A percentile compares a stretch with the other conserved stretches of the same genome.
Conservation (phyloP, 2,797 vertebrate genomes). For the Pagetopsis macropterus region DNA sequence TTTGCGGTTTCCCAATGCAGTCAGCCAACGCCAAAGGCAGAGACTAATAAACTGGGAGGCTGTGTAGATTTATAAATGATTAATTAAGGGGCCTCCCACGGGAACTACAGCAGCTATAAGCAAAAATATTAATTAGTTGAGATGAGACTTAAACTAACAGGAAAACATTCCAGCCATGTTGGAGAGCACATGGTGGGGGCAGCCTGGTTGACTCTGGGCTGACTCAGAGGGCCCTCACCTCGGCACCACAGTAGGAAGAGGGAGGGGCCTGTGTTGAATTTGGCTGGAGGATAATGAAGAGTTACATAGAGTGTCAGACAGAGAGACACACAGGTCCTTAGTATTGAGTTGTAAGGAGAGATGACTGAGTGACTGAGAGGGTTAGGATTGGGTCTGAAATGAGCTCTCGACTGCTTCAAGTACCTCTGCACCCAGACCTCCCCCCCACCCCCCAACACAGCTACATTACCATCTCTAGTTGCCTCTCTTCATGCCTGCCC, state of each 20-base stretch:
- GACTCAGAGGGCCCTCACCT: conserved; percentile 73
- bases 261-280: conserved; percentile 69
- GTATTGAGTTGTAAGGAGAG: conserved; percentile 78
- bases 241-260: conserved; percentile 53
- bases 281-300: conserved; percentile 79
- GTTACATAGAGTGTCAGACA: conserved; percentile 75
- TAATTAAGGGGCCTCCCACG: conserved; percentile 86
- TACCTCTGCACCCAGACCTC: conserved; percentile 47
- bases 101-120: conserved; percentile 85
- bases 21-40: conserved; percentile 86
- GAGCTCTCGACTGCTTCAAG: conserved; percentile 78
- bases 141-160: conserved; percentile 89
- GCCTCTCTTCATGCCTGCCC: conserved; percentile 78
- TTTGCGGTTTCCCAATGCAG: conserved; percentile 88
- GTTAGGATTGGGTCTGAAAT: conserved; percentile 77
- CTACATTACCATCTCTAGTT: conserved; percentile 77
- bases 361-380: conserved; percentile 77
- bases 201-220: conserved; percentile 71
- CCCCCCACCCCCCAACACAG: conserved; percentile 43
- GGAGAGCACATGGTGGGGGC: conserved; percentile 71
- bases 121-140: conserved; percentile 90
- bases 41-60: conserved; percentile 89
- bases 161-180: conserved; percentile 83
- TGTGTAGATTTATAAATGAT: conserved; percentile 91
- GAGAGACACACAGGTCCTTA: conserved; percentile 75